phyloP scores from a whole-genome alignment of 2,797 vertebrate species.

The Pseudochaenichthys georgianus region DNA sequence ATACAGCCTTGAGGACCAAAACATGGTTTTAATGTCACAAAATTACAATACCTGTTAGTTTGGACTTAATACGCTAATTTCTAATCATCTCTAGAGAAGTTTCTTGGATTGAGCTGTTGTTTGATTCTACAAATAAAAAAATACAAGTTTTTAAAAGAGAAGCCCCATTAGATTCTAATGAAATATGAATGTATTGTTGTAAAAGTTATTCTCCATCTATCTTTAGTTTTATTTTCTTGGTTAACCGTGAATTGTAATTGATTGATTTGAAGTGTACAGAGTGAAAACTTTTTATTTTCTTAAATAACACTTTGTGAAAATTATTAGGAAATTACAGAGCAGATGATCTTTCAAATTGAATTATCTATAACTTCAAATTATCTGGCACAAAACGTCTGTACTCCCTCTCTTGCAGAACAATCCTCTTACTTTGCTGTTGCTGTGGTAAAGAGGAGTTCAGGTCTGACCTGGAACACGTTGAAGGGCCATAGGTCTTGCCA shows the following conservation, averaged over 20 bases:
- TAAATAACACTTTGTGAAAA: background rate
- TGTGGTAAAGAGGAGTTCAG: slow-evolving; percentile 77
- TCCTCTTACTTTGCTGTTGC: slow-evolving; percentile 82
- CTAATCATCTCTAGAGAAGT: background rate
- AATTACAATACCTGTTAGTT: background rate
- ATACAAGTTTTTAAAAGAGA: background rate
- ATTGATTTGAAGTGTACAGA: background rate
- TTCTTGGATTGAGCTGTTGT: background rate
- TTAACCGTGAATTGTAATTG: background rate
- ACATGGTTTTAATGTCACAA: background rate
- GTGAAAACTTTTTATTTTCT: background rate
- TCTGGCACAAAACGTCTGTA: background rate
- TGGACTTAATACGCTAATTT: background rate
- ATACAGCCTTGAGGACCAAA: background rate
- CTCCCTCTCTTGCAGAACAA: slow-evolving; percentile 31
- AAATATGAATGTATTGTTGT: background rate
- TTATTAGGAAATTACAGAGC: background rate
- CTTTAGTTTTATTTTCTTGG: background rate
- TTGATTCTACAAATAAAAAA: background rate
- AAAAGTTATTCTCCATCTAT: background rate
- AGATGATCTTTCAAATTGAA: background rate
- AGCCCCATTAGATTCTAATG: background rate
- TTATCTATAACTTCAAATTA: background rate
- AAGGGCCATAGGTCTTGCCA: slow-evolving; percentile 90
- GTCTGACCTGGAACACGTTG: slow-evolving; percentile 79